A percentile compares a stretch with the other conserved stretches of the same genome.
Conservation (phyloP, 2,113 vertebrate species). For the Myxocyprinus asiaticus region DNA sequence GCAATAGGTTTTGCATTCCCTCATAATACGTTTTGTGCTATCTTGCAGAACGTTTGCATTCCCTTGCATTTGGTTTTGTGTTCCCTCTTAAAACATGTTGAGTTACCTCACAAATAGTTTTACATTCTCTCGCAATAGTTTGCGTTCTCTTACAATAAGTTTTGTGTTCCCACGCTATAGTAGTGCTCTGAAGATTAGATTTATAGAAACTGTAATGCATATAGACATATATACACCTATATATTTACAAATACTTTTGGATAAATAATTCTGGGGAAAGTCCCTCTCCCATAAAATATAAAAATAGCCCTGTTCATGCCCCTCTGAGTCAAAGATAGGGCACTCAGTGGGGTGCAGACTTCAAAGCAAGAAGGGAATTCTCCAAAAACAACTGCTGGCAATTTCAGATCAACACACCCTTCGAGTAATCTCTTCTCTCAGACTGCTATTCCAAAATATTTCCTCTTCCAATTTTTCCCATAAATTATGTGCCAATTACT, state of each 20-base stretch:
- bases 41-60: no score
- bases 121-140: no score
- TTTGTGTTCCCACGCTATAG: no score
- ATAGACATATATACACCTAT: not conserved
- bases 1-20: no score
- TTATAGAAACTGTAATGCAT: no score
- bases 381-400: slow-evolving; percentile 78
- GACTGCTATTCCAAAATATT: slow-evolving; percentile 52
- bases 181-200: no score
- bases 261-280: slow-evolving; percentile 54
- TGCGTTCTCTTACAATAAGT: no score
- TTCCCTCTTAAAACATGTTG: no score
- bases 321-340: slow-evolving; percentile 77
- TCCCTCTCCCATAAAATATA: slow-evolving; percentile 74
- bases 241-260: slow-evolving; percentile 13
- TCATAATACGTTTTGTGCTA: no score
- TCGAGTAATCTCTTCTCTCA: slow-evolving; percentile 68
- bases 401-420: slow-evolving; percentile 75
- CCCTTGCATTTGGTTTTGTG: no score
- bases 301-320: slow-evolving; percentile 76
- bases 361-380: slow-evolving; percentile 82
- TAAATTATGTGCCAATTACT: not conserved
- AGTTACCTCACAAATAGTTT: no score
- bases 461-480: not conserved
- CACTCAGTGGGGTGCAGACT: slow-evolving; percentile 78